Evolutionary conservation across 1,140 invertebrate species (phyloP).

Genomic region (Belonocnema kinseyi): DNA sequence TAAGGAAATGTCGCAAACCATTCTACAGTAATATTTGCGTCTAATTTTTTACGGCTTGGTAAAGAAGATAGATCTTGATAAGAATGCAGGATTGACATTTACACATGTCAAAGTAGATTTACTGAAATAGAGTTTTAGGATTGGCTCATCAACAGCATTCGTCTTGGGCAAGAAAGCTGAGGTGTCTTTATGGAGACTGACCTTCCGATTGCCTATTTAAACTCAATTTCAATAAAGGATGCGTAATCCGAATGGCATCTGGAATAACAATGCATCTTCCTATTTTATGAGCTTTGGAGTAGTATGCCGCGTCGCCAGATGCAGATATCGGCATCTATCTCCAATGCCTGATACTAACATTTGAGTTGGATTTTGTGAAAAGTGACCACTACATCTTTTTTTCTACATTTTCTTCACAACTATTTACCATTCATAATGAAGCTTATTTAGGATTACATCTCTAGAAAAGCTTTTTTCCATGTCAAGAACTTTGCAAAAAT

Average conservation of each 20-base stretch:
- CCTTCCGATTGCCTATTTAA: slow-evolving; percentile 29
- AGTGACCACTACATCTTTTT: background rate
- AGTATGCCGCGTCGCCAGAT: too few relatives aligned
- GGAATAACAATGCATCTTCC: slow-evolving; percentile 20
- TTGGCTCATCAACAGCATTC: background rate
- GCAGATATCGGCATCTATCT: background rate
- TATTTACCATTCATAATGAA: background rate
- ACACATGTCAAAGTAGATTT: slow-evolving; percentile 21
- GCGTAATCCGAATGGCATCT: slow-evolving; percentile 11
- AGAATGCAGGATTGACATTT: background rate
- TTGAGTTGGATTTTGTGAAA: background rate
- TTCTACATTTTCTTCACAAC: background rate
- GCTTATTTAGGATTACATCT: too few relatives aligned
- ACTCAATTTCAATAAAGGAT: slow-evolving; percentile 28
- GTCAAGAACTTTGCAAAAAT: too few relatives aligned
- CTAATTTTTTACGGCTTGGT: background rate
- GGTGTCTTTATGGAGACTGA: background rate
- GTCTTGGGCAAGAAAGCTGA: slow-evolving; percentile 3
- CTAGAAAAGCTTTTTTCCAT: too few relatives aligned
- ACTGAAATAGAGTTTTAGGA: slow-evolving; percentile 21
- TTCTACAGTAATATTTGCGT: background rate
- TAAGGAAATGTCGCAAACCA: background rate
- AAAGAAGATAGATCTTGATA: slow-evolving; percentile 22
- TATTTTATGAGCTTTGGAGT: slow-evolving; percentile 15
- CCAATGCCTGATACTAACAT: background rate